phyloP scores from a whole-genome alignment of 2,113 vertebrate species.

The Empidonax alnorum region DNA sequence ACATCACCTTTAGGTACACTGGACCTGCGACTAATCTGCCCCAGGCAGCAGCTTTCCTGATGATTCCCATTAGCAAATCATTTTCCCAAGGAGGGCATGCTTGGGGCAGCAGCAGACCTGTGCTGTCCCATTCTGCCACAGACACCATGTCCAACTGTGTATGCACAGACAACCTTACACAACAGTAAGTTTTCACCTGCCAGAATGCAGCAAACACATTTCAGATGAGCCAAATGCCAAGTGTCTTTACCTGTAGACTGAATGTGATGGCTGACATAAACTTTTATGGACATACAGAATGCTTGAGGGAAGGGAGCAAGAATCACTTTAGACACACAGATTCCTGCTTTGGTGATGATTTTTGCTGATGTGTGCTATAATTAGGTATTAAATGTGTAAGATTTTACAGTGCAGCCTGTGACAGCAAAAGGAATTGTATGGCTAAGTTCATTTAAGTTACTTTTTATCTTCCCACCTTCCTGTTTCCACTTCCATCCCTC shows the following conservation, averaged over 20 bases:
- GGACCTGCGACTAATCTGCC: neutral
- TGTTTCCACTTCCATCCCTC: neutral
- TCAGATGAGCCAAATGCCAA: neutral
- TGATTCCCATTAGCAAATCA: neutral
- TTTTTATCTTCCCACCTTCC: neutral
- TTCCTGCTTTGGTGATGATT: neutral
- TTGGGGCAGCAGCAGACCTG: neutral
- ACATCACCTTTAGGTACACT: neutral
- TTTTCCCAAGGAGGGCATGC: neutral
- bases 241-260: neutral
- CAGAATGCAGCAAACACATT: neutral
- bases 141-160: neutral
- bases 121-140: neutral
- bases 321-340: neutral
- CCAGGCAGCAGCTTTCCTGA: neutral
- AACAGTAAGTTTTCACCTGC: neutral
- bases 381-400: neutral
- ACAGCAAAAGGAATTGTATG: neutral
- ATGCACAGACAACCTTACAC: neutral
- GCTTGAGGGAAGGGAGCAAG: neutral
- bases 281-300: neutral
- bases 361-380: accelerated
- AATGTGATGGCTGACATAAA: neutral
- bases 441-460: neutral
- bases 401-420: neutral